These are phyloP conservation scores for Dryobates pubescens DNA, from an alignment of 2,797 vertebrate genomes.

Conservation along the genomic window DNA sequence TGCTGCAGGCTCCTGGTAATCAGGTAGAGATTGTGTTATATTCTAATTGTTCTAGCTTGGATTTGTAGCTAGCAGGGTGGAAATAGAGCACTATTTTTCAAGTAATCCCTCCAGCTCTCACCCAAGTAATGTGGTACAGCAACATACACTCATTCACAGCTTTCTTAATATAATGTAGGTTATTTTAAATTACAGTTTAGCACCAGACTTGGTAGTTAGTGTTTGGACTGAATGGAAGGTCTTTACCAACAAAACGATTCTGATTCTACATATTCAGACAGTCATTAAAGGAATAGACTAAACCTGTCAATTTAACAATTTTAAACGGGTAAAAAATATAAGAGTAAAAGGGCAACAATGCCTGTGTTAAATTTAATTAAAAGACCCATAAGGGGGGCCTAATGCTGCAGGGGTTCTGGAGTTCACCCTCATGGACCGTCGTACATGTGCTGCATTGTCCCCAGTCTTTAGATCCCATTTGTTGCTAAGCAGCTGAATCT, in stretches of 20 bases:
- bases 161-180: no score
- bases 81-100: background rate
- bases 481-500: background rate
- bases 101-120: background rate
- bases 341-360: no score
- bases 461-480: conserved; percentile 15
- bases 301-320: no score
- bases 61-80: no score
- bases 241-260: no score
- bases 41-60: background rate
- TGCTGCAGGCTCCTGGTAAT: background rate
- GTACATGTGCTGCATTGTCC: background rate
- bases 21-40: background rate
- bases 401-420: background rate
- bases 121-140: background rate
- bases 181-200: no score
- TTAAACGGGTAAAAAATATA: no score
- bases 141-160: background rate
- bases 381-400: background rate
- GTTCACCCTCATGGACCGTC: background rate
- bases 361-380: background rate
- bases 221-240: no score
- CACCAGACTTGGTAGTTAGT: no score
- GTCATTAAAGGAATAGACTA: no score
- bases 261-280: no score